phyloP scores from a whole-genome alignment of 1,140 invertebrate species.

The Anagrus nilaparvatae region DNA sequence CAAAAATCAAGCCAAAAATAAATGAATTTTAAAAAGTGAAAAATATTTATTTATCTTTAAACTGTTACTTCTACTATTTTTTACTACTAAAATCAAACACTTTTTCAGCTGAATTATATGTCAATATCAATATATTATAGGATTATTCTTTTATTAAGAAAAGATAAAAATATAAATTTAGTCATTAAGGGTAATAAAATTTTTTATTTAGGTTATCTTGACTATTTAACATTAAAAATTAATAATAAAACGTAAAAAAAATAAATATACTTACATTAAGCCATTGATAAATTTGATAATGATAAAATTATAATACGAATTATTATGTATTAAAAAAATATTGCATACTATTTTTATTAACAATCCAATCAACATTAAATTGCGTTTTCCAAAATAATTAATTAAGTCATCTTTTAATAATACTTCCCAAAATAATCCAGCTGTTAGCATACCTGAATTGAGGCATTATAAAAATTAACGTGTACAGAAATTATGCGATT shows the following conservation, averaged over 20 bases:
- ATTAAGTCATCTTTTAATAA: slow-evolving; percentile 32
- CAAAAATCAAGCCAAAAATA: too few species aligned
- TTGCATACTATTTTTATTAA: slow-evolving; percentile 44
- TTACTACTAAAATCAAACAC: too few species aligned
- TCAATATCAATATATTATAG: too few species aligned
- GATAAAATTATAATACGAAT: slow-evolving; percentile 44
- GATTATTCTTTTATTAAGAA: too few species aligned
- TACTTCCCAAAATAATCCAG: slow-evolving; percentile 46
- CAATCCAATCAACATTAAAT: slow-evolving; percentile 42
- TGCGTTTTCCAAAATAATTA: slow-evolving; percentile 39
- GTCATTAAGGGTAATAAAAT: neutral
- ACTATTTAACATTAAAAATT: too few species aligned
- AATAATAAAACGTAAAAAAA: too few species aligned
- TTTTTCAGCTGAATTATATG: too few species aligned
- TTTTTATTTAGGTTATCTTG: neutral
- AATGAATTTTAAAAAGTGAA: too few species aligned
- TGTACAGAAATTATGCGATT: too few species aligned
- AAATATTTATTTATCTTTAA: too few species aligned
- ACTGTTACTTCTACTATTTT: too few species aligned
- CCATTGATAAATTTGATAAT: slow-evolving; percentile 47
- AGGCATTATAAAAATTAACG: too few species aligned
- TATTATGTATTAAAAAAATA: slow-evolving; percentile 40
- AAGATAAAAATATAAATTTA: neutral
- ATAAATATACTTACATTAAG: slow-evolving; percentile 43
- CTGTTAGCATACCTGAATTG: slow-evolving; percentile 49